Evolutionary conservation across 2,888 invertebrate species (phyloP), one percentile per base, ranked within the genome.

Genomic region (Metopia argyrocephala): DNA sequence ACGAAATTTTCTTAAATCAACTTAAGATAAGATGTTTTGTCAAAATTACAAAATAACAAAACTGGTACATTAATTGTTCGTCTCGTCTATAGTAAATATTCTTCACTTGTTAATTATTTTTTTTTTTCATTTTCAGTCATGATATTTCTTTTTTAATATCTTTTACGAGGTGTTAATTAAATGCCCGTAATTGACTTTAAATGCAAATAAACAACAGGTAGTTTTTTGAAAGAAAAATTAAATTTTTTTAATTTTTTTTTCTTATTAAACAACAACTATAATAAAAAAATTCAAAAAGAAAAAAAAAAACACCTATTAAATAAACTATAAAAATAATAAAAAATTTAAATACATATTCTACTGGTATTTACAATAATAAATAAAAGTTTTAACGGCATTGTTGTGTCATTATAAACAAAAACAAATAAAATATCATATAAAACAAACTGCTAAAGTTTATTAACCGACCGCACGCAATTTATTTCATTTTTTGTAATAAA

Each of bases 131-230:
- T 50, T 31, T 65, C 23, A 71, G 54, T 48, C 70, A 66, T 76
- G 66, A 52, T 73, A 38, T 38, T 38, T n/a, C n/a, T n/a, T n/a
- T 71, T 80, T 66, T 21, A 48, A 25, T 38, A 48, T 23, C 57
- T 50, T 66, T 57, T 28, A 80, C 52, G 80, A 69, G 76, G 76
- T 76, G 76, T 59, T 76, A 80, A 73, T 80, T 76, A 57, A 68
- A 76, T 62, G 76, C 62, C 59, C 64, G 68, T 71, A 76, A 76
- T 73, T 64, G 76, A n/a, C 64, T 80, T 80, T 69, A 69, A 52
- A 73, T 73, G 31, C 46, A 68, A 69, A 76, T 73, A 76, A 68
- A 76, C 71, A 69, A 74, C 46, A n/a, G 57, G 54, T 71, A 76
- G 66, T 79, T 79, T 76, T 61, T 2, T 23, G 12, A 20, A 52